phyloP scores from a whole-genome alignment of 2,888 invertebrate genomes.

The Tridacna crocea region DNA sequence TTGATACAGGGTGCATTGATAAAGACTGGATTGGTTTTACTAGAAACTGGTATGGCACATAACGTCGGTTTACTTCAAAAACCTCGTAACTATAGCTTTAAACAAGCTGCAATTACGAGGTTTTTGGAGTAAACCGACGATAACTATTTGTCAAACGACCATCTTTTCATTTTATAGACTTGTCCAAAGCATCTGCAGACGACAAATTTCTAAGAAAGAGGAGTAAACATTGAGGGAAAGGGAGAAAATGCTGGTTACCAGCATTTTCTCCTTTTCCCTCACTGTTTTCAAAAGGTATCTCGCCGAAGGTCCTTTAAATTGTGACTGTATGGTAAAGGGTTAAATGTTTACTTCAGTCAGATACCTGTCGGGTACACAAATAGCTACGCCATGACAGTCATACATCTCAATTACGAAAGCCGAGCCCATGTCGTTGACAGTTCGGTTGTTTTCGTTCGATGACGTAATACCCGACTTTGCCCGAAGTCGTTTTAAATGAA shows the following conservation, averaged over 20 bases:
- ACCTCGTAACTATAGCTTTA: no score
- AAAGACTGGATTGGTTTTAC: no score
- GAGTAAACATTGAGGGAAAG: no score
- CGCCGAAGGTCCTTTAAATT: no score
- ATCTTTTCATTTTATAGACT: background rate
- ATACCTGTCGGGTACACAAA: background rate
- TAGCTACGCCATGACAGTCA: background rate
- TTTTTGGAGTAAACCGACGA: no score
- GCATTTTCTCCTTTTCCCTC: background rate
- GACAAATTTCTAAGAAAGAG: background rate
- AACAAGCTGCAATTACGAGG: no score
- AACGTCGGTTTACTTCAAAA: no score
- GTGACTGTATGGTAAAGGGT: background rate
- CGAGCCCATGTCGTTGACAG: background rate
- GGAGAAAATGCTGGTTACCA: background rate
- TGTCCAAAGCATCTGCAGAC: background rate
- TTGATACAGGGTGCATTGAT: no score
- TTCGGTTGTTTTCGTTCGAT: slow-evolving; percentile 4
- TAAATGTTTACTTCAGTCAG: background rate
- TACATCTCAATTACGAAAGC: slow-evolving; percentile 8
- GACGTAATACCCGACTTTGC: background rate
- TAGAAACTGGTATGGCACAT: no score
- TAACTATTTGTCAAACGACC: no score
- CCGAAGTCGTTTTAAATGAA: slow-evolving; percentile 2
- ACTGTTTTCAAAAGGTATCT: background rate